Evolutionary conservation across 2,888 invertebrate genomes (phyloP).

Genomic region (Tenthredo notha): DNA sequence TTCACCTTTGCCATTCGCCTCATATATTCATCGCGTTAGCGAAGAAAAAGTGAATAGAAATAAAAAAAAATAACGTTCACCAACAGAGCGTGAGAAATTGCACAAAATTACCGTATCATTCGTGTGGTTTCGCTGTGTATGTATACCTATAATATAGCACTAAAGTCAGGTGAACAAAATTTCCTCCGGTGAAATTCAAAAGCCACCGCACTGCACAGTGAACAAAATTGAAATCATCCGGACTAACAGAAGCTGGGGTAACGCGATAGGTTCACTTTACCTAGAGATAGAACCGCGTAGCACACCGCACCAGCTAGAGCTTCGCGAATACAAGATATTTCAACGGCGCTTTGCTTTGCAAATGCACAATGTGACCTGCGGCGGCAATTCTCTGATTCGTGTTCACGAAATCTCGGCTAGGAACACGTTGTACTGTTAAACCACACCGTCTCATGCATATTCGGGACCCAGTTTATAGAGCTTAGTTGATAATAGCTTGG

Average conservation of each 20-base stretch:
- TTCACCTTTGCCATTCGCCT: neutral
- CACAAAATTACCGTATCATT: slow-evolving; percentile 6
- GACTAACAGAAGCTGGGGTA: slow-evolving; percentile 1
- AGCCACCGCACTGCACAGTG: neutral
- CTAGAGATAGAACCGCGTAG: neutral
- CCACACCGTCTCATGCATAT: slow-evolving; percentile 75
- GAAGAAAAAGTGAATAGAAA: neutral
- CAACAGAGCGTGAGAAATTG: slow-evolving; percentile 30
- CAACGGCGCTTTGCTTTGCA: slow-evolving; percentile 70
- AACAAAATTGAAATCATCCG: neutral
- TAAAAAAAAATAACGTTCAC: neutral
- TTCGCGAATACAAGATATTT: slow-evolving; percentile 9
- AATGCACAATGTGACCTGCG: slow-evolving; percentile 67
- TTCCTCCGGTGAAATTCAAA: neutral
- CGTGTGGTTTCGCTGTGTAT: neutral
- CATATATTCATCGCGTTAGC: slow-evolving; percentile 20
- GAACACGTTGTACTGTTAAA: slow-evolving; percentile 61
- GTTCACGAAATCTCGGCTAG: slow-evolving; percentile 70
- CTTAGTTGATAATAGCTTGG: slow-evolving; percentile 66
- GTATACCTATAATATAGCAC: neutral
- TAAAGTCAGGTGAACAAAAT: neutral
- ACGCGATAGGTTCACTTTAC: neutral
- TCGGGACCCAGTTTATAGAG: slow-evolving; percentile 68
- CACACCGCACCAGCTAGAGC: neutral
- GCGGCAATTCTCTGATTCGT: slow-evolving; percentile 70